Evolutionary conservation across 1,140 invertebrate genomes (phyloP), one percentile per base, ranked within the genome.

Genomic region (Cydia strobilella): DNA sequence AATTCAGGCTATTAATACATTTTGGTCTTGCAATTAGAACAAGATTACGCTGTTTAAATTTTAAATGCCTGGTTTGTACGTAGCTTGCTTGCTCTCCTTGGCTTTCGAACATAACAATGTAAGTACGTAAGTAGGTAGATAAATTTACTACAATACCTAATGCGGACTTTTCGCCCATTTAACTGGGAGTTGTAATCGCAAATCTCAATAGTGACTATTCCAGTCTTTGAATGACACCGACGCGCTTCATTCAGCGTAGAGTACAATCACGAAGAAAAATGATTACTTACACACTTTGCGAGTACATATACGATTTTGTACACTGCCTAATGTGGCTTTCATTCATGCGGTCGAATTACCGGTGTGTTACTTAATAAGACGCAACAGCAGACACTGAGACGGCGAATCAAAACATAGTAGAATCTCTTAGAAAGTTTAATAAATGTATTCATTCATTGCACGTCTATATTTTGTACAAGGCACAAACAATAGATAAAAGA

Each of bases 151-250:
- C 18, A 59, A 5, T 23, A 23, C 20, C 18, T 23, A 23, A 59
- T 59, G 51, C 51, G 20, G 7, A 20, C 54, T 18, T 59, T 23
- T 59, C 54, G 20, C 54, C n/a, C 6, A 18, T 59, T 59, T 59
- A n/a, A 23, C 9, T 10, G 4, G 10, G 12, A 31, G 27, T 66
- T n/a, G 63, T 66, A 35, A n/a, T 66, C 63, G 25, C 23, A n/a
- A 65, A 66, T 66, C 63, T 31, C 65, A 4, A 31, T 66, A 66
- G 15, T n/a, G n/a, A 69, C 65, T 18, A 69, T 5, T 42, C 7
- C 2, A 35, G 31, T 69, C 65, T 69, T 69, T 69, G 65, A 69
- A 69, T 69, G 65, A 18, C 31, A 69, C 65, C 65, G 65, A 31
- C 65, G 65, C 31, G 65, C 65, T 69, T 69, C 65, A 69, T 69